phyloP scores from a whole-genome alignment of 64 coral and sea anemone species.

The Orbicella faveolata region DNA sequence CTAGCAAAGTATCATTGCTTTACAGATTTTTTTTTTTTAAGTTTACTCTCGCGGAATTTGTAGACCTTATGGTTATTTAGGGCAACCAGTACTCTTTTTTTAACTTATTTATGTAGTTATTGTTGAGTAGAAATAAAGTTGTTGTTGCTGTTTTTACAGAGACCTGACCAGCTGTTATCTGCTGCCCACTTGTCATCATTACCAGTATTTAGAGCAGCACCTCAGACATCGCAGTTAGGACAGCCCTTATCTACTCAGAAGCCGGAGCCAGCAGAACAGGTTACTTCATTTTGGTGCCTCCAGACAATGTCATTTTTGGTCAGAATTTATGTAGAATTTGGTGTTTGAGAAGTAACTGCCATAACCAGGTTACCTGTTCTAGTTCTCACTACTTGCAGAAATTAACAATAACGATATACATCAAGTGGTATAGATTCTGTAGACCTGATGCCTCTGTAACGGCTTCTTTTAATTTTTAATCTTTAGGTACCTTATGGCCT shows the following conservation, averaged over 20 bases:
- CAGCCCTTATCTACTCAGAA: neutral
- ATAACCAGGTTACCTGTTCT: no score
- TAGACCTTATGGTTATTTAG: no score
- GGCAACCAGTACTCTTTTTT: no score
- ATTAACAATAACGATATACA: no score
- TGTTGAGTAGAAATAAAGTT: neutral
- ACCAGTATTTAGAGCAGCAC: conserved; percentile 13
- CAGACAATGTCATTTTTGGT: no score
- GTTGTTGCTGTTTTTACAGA: conserved; percentile 9
- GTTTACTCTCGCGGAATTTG: no score
- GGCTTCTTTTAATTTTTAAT: neutral
- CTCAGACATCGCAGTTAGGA: neutral
- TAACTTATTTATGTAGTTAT: neutral
- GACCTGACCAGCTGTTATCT: conserved; percentile 21
- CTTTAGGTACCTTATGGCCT: conserved; percentile 67
- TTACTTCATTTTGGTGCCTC: neutral
- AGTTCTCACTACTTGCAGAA: no score
- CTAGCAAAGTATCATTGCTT: no score
- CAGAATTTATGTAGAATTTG: no score
- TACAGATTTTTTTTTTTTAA: no score
- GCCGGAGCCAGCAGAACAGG: neutral
- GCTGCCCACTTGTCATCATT: conserved; percentile 49
- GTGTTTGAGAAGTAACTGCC: no score
- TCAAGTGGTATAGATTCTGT: no score
- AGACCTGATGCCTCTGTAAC: neutral